Evolutionary conservation across 2,113 vertebrate species (phyloP).

Genomic region (Mormyrus lacerda): DNA sequence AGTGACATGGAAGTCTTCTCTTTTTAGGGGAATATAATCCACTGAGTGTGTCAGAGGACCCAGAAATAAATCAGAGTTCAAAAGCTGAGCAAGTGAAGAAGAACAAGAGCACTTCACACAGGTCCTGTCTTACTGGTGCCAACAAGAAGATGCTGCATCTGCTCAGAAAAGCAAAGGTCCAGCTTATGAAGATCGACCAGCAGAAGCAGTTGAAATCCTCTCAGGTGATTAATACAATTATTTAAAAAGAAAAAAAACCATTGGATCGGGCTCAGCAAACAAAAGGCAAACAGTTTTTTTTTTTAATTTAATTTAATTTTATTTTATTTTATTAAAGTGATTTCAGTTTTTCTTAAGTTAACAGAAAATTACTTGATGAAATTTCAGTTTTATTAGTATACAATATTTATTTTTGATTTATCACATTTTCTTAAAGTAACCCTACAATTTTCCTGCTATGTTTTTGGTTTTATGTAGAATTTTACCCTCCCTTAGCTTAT

Average conservation of each 20-base stretch:
- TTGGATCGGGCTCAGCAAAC: neutral
- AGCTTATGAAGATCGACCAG: constrained; percentile 86
- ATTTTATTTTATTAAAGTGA: neutral
- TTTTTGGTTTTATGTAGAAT: neutral
- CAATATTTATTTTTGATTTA: neutral
- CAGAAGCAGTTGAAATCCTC: constrained; percentile 71
- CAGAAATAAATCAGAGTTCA: neutral
- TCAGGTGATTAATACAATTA: constrained; percentile 46
- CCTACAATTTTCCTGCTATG: neutral
- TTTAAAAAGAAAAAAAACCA: neutral
- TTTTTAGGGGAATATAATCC: constrained; percentile 15
- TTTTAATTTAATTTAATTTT: too few species aligned
- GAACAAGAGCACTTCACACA: constrained; percentile 40
- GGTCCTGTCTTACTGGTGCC: constrained; percentile 64
- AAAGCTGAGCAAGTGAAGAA: constrained; percentile 16
- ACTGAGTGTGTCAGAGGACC: neutral
- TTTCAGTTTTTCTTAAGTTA: neutral
- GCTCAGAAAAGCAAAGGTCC: constrained; percentile 81
- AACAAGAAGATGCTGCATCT: constrained; percentile 81
- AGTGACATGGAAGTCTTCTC: neutral
- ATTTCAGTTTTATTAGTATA: neutral
- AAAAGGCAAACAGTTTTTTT: neutral
- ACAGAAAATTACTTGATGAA: neutral
- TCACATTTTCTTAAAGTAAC: neutral
- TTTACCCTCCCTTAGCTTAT: neutral